Conservation (phyloP, 2,113 vertebrate species). For the Corythornis cristatus region DNA sequence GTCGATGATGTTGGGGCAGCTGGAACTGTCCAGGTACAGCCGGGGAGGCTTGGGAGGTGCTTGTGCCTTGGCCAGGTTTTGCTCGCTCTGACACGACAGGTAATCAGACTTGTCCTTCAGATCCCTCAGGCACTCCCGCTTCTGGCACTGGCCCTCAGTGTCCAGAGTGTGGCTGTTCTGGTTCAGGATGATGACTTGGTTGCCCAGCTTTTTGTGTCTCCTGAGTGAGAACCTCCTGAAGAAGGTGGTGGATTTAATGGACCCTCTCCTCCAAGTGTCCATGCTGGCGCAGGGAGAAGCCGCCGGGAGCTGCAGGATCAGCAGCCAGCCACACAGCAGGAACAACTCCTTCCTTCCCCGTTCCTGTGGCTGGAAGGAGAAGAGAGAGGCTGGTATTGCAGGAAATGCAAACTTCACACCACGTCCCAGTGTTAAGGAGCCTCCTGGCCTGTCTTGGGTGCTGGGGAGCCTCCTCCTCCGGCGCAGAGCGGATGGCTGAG, state of each 20-base stretch:
- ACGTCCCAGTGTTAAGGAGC: background rate
- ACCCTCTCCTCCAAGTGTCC: slow-evolving; percentile 79
- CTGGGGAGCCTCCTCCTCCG: background rate
- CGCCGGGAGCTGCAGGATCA: background rate
- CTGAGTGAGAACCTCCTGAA: slow-evolving; percentile 75
- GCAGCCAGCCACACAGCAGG: slow-evolving; percentile 8
- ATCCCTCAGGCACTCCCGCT: slow-evolving; percentile 62
- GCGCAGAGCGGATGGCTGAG: background rate
- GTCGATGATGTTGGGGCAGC: slow-evolving; percentile 79
- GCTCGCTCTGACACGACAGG: slow-evolving; percentile 78
- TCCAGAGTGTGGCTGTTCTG: slow-evolving; percentile 68
- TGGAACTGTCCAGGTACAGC: slow-evolving; percentile 84
- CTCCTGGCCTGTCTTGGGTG: background rate
- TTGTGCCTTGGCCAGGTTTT: slow-evolving; percentile 80
- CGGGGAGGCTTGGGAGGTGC: slow-evolving; percentile 93
- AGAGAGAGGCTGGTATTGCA: slow-evolving; percentile 20
- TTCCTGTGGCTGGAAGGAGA: background rate
- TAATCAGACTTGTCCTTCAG: slow-evolving; percentile 68
- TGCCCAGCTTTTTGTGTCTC: slow-evolving; percentile 71
- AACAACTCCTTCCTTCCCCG: slow-evolving; percentile 13
- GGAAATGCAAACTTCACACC: slow-evolving; percentile 8
- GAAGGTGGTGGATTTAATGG: slow-evolving; percentile 77
- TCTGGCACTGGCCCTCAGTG: slow-evolving; percentile 20
- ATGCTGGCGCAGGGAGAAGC: slow-evolving; percentile 27
- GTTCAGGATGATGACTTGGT: slow-evolving; percentile 66